phyloP scores from a whole-genome alignment of 2,113 vertebrate species.

The Bufo gargarizans region DNA sequence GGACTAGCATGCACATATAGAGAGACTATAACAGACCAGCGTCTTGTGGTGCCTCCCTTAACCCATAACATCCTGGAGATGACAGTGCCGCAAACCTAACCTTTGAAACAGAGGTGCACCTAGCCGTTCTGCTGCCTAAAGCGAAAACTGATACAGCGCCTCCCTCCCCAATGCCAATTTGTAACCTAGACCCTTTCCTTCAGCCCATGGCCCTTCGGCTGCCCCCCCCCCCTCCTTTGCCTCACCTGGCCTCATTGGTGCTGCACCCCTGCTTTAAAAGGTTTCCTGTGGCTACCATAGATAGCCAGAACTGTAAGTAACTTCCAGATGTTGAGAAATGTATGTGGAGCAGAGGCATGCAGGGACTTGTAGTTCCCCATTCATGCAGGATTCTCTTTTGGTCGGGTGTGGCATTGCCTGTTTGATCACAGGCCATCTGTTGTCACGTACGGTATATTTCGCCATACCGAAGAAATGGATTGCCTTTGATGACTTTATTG shows the following conservation, averaged over 20 bases:
- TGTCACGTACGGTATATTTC: background rate
- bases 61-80: constrained; percentile 14
- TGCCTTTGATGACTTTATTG: background rate
- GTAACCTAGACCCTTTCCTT: too few species aligned
- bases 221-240: too few species aligned
- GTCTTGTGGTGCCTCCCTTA: background rate
- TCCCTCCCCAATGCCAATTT: too few species aligned
- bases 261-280: background rate
- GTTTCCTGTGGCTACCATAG: background rate
- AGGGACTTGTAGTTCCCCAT: background rate
- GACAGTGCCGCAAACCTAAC: background rate
- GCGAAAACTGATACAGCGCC: too few species aligned
- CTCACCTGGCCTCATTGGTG: too few species aligned
- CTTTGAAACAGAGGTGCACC: too few species aligned
- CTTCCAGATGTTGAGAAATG: too few species aligned
- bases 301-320: background rate
- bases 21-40: background rate
- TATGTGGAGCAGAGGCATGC: background rate
- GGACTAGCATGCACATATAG: background rate
- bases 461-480: background rate
- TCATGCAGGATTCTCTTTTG: background rate
- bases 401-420: background rate
- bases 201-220: too few species aligned
- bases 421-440: background rate
- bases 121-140: too few species aligned